Base-by-base conservation (phyloP, 1,140 invertebrate genomes). In the Drosophila punjabiensis region DNA sequence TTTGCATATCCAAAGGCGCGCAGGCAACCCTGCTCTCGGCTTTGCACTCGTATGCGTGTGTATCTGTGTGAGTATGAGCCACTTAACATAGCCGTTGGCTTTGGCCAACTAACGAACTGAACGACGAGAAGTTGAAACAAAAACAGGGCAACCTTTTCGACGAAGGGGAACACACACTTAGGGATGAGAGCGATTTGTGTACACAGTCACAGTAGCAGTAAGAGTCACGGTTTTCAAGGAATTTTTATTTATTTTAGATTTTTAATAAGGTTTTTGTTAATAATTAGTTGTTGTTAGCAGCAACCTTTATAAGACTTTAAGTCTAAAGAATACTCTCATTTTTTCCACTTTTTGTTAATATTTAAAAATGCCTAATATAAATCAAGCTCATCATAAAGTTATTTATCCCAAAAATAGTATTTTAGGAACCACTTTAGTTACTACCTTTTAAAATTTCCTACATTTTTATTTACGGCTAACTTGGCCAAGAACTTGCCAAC, bases 1-100 rank as follows among this genome's bases (percentile, higher is more conserved):
- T 85, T 85, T 85, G 82, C 77, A 85, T 84, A 84, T 85, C 79
- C 69, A 66, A 60, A 77, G 81, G 81, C 76, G 81, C 76, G 58
- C 64, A 70, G 76, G 81, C 69, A 83, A 79, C 68, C 53, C 39
- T 52, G 32, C 41, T n/a, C 41, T n/a, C 47, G 4, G 10, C 37
- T 39, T 30, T 50, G 9, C 33, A 18, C 14, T 10, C 48, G 24
- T 65, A 11, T 52, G 18, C 16, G 52, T 65, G 39, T 48, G 60
- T 65, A 60, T 69, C 33, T 70, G 76, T 70, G 76, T 81, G 59
- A 66, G 45, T 45, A 13, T 61, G 70, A 61, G 76, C 79, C 76
- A 80, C 85, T 84, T 81, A 83, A 71, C 81, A 77, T 61, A 61
- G 70, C 71, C 76, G 59, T 88, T 80, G 80, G 81, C 68, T 76